Conservation (phyloP, 2,888 invertebrate genomes). For the Pyrocoelia pectoralis region DNA sequence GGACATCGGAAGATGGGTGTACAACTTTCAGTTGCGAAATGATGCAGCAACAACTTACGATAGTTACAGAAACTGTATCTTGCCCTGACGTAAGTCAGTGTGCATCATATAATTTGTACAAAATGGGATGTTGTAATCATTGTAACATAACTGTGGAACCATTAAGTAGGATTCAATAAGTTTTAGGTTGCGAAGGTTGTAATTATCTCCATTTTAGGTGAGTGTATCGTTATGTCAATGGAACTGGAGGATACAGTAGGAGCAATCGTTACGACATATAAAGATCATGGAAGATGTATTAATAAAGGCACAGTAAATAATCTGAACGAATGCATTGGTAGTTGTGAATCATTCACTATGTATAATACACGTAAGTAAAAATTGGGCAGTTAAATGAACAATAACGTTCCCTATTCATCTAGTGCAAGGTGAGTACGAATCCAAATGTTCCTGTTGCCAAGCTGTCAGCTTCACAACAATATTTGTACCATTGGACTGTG, state of each 20-base stretch:
- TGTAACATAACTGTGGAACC: constrained; percentile 65
- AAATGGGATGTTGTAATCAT: constrained; percentile 72
- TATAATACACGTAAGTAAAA: constrained; percentile 70
- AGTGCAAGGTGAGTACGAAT: constrained; percentile 66
- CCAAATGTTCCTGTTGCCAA: constrained; percentile 65
- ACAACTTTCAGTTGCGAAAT: constrained; percentile 67
- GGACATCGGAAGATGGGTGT: constrained; percentile 71
- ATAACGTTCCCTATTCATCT: constrained; percentile 35
- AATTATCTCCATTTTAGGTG: constrained; percentile 57
- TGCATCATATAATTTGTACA: constrained; percentile 67
- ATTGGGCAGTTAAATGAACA: background rate
- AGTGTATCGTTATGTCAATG: constrained; percentile 66
- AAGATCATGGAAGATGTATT: constrained; percentile 68
- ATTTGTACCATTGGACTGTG: constrained; percentile 53
- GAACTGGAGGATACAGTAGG: constrained; percentile 65
- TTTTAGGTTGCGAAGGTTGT: no score
- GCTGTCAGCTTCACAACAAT: constrained; percentile 19
- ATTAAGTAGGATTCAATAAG: background rate
- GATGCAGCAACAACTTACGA: constrained; percentile 60
- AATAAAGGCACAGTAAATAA: constrained; percentile 68
- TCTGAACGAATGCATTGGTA: constrained; percentile 75
- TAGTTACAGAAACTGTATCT: constrained; percentile 55
- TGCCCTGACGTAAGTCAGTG: constrained; percentile 69
- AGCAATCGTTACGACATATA: constrained; percentile 61
- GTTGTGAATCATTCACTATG: constrained; percentile 73